Evolutionary conservation across 1,140 invertebrate genomes (phyloP).

Genomic region (Drosophila cardini): DNA sequence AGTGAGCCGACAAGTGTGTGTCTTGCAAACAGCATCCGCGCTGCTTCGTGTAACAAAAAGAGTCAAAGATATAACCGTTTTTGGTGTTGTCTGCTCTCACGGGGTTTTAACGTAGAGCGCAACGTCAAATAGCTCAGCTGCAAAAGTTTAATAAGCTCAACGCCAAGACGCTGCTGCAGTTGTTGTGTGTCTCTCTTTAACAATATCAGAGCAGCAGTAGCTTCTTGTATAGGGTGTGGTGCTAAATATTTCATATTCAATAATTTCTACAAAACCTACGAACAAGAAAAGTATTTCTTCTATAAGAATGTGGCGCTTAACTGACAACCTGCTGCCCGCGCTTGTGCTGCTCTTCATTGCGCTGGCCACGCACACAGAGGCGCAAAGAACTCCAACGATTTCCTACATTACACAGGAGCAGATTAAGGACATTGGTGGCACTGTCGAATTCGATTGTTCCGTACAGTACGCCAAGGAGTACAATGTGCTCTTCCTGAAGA

Average conservation of each 20-base stretch:
- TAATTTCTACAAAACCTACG: background rate
- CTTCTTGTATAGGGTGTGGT: conserved; percentile 62
- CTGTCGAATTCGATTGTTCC: conserved; percentile 94
- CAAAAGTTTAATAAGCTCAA: conserved; percentile 48
- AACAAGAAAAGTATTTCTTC: conserved; percentile 1
- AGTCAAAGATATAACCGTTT: conserved; percentile 56
- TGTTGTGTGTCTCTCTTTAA: conserved; percentile 44
- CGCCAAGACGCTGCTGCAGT: conserved; percentile 12
- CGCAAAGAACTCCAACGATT: conserved; percentile 94
- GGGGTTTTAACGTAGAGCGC: conserved; percentile 41
- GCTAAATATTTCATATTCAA: conserved; percentile 47
- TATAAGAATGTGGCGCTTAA: conserved; percentile 53
- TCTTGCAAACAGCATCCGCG: conserved; percentile 65
- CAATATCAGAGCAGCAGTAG: conserved; percentile 33
- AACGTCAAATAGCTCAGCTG: conserved; percentile 39
- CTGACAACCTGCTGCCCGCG: conserved; percentile 33
- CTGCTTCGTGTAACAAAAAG: conserved; percentile 58
- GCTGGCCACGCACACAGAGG: conserved; percentile 64
- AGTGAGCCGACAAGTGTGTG: conserved; percentile 74
- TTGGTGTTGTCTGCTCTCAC: conserved; percentile 47
- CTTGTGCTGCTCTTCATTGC: conserved; percentile 40
- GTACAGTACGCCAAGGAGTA: conserved; percentile 95
- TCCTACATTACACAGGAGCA: conserved; percentile 96
- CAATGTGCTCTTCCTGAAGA: conserved; percentile 93
- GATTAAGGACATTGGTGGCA: conserved; percentile 95